Evolutionary conservation across 2,888 invertebrate genomes (phyloP), one percentile per base, ranked within the genome.

Genomic region (Allophyes oxyacanthae): DNA sequence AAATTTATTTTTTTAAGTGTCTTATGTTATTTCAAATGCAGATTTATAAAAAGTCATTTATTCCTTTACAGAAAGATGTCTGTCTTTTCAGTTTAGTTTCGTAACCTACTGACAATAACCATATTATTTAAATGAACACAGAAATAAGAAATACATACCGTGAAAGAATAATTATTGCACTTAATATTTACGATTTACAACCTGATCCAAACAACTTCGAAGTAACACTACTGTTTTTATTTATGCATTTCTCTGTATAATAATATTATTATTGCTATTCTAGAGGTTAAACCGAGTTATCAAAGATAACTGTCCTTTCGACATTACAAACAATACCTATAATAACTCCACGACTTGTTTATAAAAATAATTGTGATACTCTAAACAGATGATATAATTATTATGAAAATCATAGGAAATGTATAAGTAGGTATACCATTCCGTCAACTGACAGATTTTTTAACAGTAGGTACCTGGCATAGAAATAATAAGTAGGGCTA

Each of bases 271-370:
- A 44, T 43, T 36, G 11, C 46, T 42, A 59, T 57, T 62, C 50
- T 11, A 68, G 45, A 79, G 79, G 81, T 78, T 76, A 72, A 32
- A 54, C 64, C 51, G 57, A 43, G 61, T 60, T 75, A 75, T 72
- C 72, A 41, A 41, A 56, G 50, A 63, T 61, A 56, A 49, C n/a
- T 64, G 52, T 13, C 37, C 45, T 13, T 10, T 33, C 37, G 6
- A 52, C 36, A 34, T 50, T 37, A 14, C 9, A 9, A 26, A 38
- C 33, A 57, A 34, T 50, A 41, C 1, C 20, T 10, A 14, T 42
- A n/a, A n/a, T n/a, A 41, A 36, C 10, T 33, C 9, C 11, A 6
- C 4, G 36, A 36, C 9, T 13, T 2, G 7, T 5, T 42, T 28
- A 61, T 52, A 51, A 59, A 41, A 50, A 32, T 44, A 0, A 2